Evolutionary conservation across 2,888 invertebrate genomes (phyloP).

Genomic region (Lasioglossum zephyrum): DNA sequence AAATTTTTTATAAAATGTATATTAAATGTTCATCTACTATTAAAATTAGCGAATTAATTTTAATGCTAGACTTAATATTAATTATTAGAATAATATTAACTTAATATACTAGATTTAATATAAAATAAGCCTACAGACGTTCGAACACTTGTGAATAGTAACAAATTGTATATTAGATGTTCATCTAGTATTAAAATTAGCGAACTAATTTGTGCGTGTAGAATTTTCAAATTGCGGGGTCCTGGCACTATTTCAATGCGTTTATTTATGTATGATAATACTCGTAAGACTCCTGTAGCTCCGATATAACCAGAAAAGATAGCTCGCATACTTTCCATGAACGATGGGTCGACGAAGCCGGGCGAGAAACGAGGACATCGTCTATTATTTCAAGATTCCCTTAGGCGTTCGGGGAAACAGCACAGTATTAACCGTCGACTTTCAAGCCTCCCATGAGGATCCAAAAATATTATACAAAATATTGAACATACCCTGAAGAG

Average conservation of each 20-base stretch:
- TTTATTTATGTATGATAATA: conserved; percentile 18
- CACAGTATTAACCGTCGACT: conserved; percentile 50
- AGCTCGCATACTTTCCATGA: conserved; percentile 23
- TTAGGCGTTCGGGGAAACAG: conserved; percentile 45
- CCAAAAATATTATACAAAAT: conserved; percentile 48
- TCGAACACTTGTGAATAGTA: neutral
- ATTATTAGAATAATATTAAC: too few species aligned
- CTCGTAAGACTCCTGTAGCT: conserved; percentile 10
- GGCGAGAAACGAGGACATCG: conserved; percentile 41
- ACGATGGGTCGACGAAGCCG: conserved; percentile 43
- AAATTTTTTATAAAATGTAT: too few species aligned
- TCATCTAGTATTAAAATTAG: neutral
- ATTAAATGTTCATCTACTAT: too few species aligned
- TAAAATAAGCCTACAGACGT: too few species aligned
- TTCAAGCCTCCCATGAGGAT: conserved; percentile 16
- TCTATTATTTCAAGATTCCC: conserved; percentile 60
- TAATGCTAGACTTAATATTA: too few species aligned
- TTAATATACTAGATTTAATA: too few species aligned
- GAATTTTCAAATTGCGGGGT: neutral
- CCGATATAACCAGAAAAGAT: conserved; percentile 23
- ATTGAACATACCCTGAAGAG: conserved; percentile 23
- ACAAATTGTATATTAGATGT: neutral
- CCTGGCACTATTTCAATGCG: neutral
- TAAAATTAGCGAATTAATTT: too few species aligned
- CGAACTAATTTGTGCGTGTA: neutral